phyloP scores from a whole-genome alignment of 2,113 vertebrate species.

The Sylvilagus bachmani region DNA sequence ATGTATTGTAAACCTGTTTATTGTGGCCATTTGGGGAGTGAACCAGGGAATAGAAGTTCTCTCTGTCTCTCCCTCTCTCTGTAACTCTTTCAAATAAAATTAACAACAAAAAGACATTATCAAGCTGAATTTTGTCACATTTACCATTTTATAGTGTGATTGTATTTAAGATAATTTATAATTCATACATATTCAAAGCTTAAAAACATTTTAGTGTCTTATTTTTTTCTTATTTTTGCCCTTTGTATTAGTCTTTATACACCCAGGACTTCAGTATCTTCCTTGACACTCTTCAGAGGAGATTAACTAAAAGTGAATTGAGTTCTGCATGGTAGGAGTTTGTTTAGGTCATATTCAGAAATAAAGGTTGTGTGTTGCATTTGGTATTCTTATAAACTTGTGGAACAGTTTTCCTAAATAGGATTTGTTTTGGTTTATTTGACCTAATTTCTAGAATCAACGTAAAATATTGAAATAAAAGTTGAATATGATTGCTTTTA shows the following conservation, averaged over 20 bases:
- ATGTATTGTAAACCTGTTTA: too few species aligned
- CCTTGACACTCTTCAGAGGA: not conserved
- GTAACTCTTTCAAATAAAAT: too few species aligned
- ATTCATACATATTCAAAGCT: slow-evolving; percentile 6
- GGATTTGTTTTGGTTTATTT: not conserved
- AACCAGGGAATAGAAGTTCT: not conserved
- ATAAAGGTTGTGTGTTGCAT: not conserved
- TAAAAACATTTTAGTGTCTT: not conserved
- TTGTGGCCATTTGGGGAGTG: too few species aligned
- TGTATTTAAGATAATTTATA: not conserved
- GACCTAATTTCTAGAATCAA: not conserved
- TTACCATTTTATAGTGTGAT: not conserved
- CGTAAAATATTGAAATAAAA: slow-evolving; percentile 31
- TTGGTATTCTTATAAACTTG: not conserved
- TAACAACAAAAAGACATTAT: not conserved
- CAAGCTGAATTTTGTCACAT: not conserved
- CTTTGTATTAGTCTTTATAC: slow-evolving; percentile 39
- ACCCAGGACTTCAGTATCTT: slow-evolving; percentile 49
- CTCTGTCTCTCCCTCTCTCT: too few species aligned
- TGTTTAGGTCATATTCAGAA: not conserved
- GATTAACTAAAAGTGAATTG: not conserved
- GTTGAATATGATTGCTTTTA: not conserved
- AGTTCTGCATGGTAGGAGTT: not conserved
- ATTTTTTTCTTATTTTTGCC: slow-evolving; percentile 35
- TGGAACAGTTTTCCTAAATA: not conserved